Conservation (phyloP, 2,888 invertebrate species). For the Megaustenia siamemsis region DNA sequence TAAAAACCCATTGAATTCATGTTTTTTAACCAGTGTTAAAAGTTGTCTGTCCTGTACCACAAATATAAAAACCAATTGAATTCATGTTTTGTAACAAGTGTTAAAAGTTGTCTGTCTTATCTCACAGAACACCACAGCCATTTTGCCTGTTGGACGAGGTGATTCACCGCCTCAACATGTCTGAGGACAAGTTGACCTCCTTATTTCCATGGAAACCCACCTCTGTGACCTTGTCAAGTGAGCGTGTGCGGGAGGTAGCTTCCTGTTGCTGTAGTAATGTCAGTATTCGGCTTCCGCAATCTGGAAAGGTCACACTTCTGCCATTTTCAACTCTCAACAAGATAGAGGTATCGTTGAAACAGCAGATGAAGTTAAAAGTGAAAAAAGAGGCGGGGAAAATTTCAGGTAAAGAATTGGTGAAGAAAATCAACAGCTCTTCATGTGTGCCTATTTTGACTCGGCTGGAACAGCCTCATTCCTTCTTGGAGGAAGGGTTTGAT, state of each 20-base stretch:
- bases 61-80: too few species aligned
- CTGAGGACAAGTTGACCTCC: conserved; percentile 44
- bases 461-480: conserved; percentile 39
- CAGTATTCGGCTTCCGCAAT: conserved; percentile 52
- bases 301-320: conserved; percentile 47
- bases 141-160: conserved; percentile 53
- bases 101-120: background rate
- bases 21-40: background rate
- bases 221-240: conserved; percentile 50
- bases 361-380: conserved; percentile 36
- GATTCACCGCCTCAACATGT: conserved; percentile 34
- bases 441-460: conserved; percentile 37
- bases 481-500: conserved; percentile 23
- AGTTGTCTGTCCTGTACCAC: background rate
- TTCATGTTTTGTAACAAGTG: background rate
- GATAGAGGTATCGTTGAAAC: conserved; percentile 45
- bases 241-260: conserved; percentile 52
- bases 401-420: background rate
- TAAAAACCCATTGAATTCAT: background rate
- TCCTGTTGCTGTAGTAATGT: conserved; percentile 55
- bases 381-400: conserved; percentile 39
- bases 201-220: conserved; percentile 45
- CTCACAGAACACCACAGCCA: conserved; percentile 49
- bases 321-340: conserved; percentile 46
- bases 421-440: conserved; percentile 5